Evolutionary conservation across 1,140 invertebrate species (phyloP).

Genomic region (Drosophila ficusphila): DNA sequence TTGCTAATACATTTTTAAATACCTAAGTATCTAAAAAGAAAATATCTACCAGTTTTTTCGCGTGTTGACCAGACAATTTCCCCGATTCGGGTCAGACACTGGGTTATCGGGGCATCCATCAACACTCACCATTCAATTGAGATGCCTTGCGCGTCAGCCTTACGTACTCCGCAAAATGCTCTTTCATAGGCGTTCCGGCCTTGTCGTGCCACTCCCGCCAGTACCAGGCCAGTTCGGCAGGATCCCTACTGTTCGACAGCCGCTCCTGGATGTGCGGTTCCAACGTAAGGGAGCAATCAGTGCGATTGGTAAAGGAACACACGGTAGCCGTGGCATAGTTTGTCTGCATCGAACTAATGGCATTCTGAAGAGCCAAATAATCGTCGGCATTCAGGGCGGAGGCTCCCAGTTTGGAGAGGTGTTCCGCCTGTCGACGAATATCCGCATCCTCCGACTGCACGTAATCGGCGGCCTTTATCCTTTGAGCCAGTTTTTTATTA

Average conservation of each 20-base stretch:
- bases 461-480: constrained; percentile 47
- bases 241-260: constrained; percentile 88
- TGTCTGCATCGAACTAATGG: constrained; percentile 90
- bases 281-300: constrained; percentile 90
- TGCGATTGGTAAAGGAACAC: constrained; percentile 88
- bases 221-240: constrained; percentile 89
- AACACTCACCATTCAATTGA: constrained; percentile 89
- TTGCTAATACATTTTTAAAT: too few species aligned
- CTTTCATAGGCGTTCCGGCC: constrained; percentile 89
- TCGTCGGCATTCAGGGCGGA: constrained; percentile 57
- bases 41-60: constrained; percentile 5
- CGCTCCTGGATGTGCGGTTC: constrained; percentile 92
- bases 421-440: constrained; percentile 66
- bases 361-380: constrained; percentile 86
- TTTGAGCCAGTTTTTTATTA: constrained; percentile 58
- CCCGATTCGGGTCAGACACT: neutral
- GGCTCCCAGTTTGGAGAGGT: constrained; percentile 58
- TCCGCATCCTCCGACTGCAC: constrained; percentile 40
- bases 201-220: constrained; percentile 92
- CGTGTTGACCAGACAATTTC: neutral
- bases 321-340: constrained; percentile 92
- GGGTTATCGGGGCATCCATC: constrained; percentile 13
- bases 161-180: constrained; percentile 90
- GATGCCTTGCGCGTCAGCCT: constrained; percentile 92
- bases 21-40: too few species aligned